Evolutionary conservation across 2,797 vertebrate species (phyloP).

Genomic region (Avahi laniger): DNA sequence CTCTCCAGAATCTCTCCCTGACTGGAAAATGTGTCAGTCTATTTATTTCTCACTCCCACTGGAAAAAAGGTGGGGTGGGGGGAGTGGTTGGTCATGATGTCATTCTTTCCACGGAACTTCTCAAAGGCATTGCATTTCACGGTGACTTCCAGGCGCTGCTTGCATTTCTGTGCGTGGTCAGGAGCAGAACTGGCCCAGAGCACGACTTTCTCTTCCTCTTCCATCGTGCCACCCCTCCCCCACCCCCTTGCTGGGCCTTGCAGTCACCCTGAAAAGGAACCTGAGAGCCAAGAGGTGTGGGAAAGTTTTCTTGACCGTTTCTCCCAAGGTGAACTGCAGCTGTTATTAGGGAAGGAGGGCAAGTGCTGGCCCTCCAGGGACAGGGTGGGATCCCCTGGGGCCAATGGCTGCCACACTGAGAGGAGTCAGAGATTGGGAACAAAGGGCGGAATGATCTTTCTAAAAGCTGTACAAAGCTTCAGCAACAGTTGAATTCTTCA

Average conservation of each 20-base stretch:
- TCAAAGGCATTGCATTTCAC: constrained; percentile 75
- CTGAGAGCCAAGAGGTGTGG: constrained; percentile 8
- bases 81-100: constrained; percentile 70
- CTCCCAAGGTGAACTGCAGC: not conserved
- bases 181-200: constrained; percentile 51
- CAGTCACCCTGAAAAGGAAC: not conserved
- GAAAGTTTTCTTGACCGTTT: constrained; percentile 2
- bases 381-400: not conserved
- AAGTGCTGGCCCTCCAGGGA: not conserved
- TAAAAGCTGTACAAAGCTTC: not conserved
- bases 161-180: constrained; percentile 56
- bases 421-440: not conserved
- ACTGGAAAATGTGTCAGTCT: constrained; percentile 78
- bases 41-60: constrained; percentile 83
- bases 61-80: constrained; percentile 66
- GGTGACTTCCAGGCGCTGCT: constrained; percentile 78
- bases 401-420: not conserved
- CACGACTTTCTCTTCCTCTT: not conserved
- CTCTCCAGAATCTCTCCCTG: constrained; percentile 67
- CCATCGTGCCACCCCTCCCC: rapidly evolving
- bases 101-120: constrained; percentile 82
- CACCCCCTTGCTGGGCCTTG: not conserved
- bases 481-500: not conserved
- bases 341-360: not conserved
- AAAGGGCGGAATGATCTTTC: not conserved